Conservation (phyloP, 2,888 invertebrate species). For the Fragum fragum region DNA sequence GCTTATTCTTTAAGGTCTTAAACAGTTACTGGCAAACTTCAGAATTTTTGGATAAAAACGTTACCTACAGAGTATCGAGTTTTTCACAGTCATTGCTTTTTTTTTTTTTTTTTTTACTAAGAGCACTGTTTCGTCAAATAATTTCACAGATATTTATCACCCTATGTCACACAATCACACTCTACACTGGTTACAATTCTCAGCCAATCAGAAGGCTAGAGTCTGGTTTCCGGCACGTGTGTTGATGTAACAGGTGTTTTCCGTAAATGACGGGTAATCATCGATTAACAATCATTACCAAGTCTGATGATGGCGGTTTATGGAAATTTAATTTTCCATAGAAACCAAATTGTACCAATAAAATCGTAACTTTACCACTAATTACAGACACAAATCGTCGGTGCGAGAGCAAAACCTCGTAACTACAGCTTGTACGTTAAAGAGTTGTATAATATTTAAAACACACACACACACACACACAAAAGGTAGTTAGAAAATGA, state of each 20-base stretch:
- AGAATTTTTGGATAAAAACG: no score
- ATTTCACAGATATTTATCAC: background rate
- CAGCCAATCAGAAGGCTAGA: constrained; percentile 5
- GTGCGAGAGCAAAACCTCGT: no score
- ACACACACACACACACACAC: no score
- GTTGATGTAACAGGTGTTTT: constrained; percentile 19
- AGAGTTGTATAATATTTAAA: no score
- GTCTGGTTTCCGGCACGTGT: constrained; percentile 16
- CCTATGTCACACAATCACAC: background rate
- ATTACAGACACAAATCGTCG: no score
- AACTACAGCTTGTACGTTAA: no score
- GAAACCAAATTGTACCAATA: background rate
- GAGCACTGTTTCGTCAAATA: background rate
- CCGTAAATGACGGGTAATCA: constrained; percentile 19
- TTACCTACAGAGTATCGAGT: no score
- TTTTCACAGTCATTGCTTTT: no score
- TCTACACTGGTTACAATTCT: background rate
- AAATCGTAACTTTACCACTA: constrained; percentile 1
- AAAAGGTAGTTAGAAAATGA: no score
- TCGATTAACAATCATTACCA: constrained; percentile 21
- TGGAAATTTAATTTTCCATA: constrained; percentile 22
- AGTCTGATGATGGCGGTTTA: constrained; percentile 18
- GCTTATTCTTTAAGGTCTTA: no score
- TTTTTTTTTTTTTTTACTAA: no score
- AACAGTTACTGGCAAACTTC: no score